These are phyloP conservation scores for Argyra leucocephala DNA, from an alignment of 2,888 invertebrate genomes.

Conservation along the genomic window DNA sequence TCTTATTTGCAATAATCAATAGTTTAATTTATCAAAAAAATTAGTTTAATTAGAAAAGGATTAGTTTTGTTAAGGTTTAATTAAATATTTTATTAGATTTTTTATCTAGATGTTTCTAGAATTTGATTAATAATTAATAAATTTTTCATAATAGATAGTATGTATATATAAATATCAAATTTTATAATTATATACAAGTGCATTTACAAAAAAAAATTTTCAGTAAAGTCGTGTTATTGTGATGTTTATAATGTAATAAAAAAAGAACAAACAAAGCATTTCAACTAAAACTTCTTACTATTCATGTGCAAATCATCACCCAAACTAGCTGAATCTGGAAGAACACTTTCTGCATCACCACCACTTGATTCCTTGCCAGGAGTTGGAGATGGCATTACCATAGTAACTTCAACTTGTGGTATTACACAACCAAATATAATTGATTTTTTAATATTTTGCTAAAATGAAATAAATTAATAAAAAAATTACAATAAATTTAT, in stretches of 20 bases:
- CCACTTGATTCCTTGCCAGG: slow-evolving; percentile 79
- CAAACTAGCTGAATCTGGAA: slow-evolving; percentile 76
- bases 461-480: slow-evolving; percentile 8
- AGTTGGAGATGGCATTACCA: slow-evolving; percentile 75
- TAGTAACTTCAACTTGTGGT: slow-evolving; percentile 77
- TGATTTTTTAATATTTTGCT: slow-evolving; percentile 42
- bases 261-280: slow-evolving; percentile 7
- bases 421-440: slow-evolving; percentile 68
- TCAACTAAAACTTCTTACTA: slow-evolving; percentile 45
- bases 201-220: not conserved
- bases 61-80: too few relatives aligned
- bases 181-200: not conserved
- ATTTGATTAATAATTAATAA: too few relatives aligned
- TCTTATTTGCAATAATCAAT: too few relatives aligned
- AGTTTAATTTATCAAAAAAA: too few relatives aligned
- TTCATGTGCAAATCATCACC: slow-evolving; percentile 61
- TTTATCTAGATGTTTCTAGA: too few relatives aligned
- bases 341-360: slow-evolving; percentile 73
- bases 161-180: too few relatives aligned
- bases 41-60: too few relatives aligned
- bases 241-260: not conserved
- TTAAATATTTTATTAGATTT: too few relatives aligned
- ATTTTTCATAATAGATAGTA: too few relatives aligned
- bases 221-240: not conserved
- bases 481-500: not conserved